Evolutionary conservation across 1,140 invertebrate species (phyloP).

Genomic region (Philopotamus ludificatus): DNA sequence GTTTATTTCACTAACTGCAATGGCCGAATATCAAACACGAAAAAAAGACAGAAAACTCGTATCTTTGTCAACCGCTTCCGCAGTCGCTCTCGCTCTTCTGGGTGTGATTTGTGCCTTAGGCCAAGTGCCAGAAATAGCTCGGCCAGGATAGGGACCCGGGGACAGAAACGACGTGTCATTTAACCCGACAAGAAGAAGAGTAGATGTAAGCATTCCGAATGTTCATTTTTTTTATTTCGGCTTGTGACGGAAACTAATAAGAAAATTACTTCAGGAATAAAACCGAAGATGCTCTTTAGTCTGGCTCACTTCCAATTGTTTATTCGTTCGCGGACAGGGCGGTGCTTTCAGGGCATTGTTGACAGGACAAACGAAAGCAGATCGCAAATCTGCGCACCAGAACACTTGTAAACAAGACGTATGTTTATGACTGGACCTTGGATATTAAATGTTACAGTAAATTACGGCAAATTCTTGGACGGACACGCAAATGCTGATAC

Average conservation of each 20-base stretch:
- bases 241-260: conserved; percentile 40
- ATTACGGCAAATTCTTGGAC: too few relatives aligned
- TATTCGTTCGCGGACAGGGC: not conserved
- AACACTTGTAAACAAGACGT: too few relatives aligned
- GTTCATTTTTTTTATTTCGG: conserved; percentile 30
- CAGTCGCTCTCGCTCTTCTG: conserved; percentile 25
- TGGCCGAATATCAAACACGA: not conserved
- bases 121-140: conserved; percentile 16
- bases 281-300: conserved; percentile 28
- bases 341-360: not conserved
- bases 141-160: not conserved
- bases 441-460: too few relatives aligned
- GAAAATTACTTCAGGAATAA: conserved; percentile 37
- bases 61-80: conserved; percentile 29
- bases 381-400: too few relatives aligned
- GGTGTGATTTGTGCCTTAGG: conserved; percentile 12
- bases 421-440: too few relatives aligned
- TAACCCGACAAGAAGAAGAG: conserved; percentile 23
- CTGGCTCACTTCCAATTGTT: conserved; percentile 30
- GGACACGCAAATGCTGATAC: too few relatives aligned
- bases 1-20: not conserved
- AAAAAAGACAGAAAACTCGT: not conserved
- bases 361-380: too few relatives aligned
- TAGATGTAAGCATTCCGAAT: conserved; percentile 6
- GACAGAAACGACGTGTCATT: conserved; percentile 26